These are phyloP conservation scores for Epinephelus moara DNA, from an alignment of 2,113 vertebrate genomes.

Conservation along the genomic window DNA sequence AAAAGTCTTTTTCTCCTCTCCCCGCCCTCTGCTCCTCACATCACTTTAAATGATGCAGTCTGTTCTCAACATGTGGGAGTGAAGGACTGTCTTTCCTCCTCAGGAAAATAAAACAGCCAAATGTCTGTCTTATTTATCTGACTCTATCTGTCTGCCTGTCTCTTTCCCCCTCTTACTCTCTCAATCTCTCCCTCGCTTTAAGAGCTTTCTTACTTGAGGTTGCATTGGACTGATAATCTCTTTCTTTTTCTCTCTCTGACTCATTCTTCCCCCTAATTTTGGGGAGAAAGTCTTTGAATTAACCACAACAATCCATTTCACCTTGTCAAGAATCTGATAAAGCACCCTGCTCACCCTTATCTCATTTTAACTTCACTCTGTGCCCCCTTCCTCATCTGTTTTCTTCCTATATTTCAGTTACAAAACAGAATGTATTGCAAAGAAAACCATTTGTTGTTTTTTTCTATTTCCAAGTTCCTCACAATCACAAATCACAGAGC, in stretches of 20 bases:
- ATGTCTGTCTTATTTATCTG: conserved; percentile 66
- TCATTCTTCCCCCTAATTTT: conserved; percentile 42
- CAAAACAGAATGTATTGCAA: conserved; percentile 67
- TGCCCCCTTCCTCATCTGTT: conserved; percentile 43
- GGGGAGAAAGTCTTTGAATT: conserved; percentile 55
- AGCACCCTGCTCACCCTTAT: conserved; percentile 52
- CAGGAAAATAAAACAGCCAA: conserved; percentile 70
- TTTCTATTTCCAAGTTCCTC: conserved; percentile 49
- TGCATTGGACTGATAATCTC: conserved; percentile 34
- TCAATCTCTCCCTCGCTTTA: conserved; percentile 39
- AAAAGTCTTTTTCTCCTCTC: conserved; percentile 45
- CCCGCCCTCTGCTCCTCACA: conserved; percentile 27
- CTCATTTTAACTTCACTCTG: conserved; percentile 43
- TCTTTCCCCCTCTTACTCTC: conserved; percentile 35
- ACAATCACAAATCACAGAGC: conserved; percentile 66
- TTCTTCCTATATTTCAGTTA: conserved; percentile 58
- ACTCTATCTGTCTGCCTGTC: conserved; percentile 46
- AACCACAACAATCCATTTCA: conserved; percentile 59
- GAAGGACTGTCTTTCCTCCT: conserved; percentile 52
- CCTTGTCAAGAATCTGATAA: conserved; percentile 58
- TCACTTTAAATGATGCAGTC: conserved; percentile 64
- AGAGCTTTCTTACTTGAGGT: conserved; percentile 40
- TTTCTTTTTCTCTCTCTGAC: conserved; percentile 21
- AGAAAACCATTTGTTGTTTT: conserved; percentile 61
- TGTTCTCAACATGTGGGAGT: conserved; percentile 61